Evolutionary conservation across 2,113 vertebrate genomes (phyloP).

Genomic region (Cathartes aura): DNA sequence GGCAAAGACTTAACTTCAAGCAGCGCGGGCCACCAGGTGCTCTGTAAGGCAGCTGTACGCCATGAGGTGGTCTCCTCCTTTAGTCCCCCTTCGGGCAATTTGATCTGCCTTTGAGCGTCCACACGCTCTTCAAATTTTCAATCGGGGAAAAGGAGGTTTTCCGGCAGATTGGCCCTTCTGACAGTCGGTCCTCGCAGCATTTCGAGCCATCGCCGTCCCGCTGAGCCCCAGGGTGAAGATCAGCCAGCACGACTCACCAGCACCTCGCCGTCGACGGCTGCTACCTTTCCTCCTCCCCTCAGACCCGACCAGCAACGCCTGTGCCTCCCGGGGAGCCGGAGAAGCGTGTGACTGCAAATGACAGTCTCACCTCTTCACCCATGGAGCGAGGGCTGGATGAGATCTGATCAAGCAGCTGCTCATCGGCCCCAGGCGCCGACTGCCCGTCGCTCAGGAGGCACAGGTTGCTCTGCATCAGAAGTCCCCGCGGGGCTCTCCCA

Average conservation of each 20-base stretch:
- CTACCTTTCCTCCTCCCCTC: not conserved
- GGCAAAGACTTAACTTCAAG: not conserved
- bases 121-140: not conserved
- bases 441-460: not conserved
- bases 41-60: not conserved
- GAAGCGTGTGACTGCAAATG: not conserved
- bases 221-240: not conserved
- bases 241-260: not conserved
- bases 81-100: not conserved
- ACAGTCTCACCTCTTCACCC: constrained; percentile 43
- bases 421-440: not conserved
- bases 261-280: accelerated
- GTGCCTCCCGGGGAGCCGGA: not conserved
- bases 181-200: not conserved
- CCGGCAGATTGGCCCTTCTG: not conserved
- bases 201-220: accelerated
- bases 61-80: not conserved
- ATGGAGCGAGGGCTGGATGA: not conserved
- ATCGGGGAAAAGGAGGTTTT: not conserved
- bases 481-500: accelerated
- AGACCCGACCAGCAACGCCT: not conserved
- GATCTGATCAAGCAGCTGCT: constrained; percentile 12
- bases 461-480: not conserved
- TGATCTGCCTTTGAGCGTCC: not conserved
- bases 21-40: not conserved